A percentile compares a stretch with the other conserved stretches of the same genome.
Evolutionary conservation across 2,888 invertebrate genomes (phyloP).

Genomic region (Mesorhabditis spiculigera): DNA sequence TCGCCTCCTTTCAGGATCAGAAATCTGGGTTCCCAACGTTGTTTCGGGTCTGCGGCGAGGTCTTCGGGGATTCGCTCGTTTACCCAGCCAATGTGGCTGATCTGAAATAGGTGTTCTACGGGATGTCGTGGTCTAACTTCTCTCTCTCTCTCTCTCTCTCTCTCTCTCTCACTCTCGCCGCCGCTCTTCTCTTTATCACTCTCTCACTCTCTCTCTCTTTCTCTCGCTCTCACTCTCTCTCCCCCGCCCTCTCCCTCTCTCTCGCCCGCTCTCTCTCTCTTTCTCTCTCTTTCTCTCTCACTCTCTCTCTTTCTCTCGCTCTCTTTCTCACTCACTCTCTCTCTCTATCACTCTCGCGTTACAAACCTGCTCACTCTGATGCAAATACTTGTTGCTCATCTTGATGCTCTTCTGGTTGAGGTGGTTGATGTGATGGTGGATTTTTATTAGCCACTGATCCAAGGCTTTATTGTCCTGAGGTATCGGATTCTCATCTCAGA

Average conservation of each 20-base stretch:
- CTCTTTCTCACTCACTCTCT: too few relatives aligned
- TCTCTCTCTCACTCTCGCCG: too few relatives aligned
- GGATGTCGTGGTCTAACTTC: background rate
- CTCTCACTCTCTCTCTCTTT: background rate
- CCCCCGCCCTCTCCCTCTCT: too few relatives aligned
- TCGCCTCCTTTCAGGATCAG: slow-evolving; percentile 88
- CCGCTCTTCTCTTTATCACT: too few relatives aligned
- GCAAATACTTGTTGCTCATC: slow-evolving; percentile 84
- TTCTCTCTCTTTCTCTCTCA: too few relatives aligned
- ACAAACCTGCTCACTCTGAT: slow-evolving; percentile 77
- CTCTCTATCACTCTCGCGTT: background rate
- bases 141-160: background rate
- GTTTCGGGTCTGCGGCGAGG: slow-evolving; percentile 75
- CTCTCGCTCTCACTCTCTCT: too few relatives aligned
- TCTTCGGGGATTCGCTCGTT: slow-evolving; percentile 81
- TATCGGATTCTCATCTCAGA: background rate
- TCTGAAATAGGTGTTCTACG: slow-evolving; percentile 24
- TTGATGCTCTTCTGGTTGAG: slow-evolving; percentile 69
- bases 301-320: too few relatives aligned
- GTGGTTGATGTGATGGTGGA: slow-evolving; percentile 78
- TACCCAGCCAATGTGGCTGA: slow-evolving; percentile 87
- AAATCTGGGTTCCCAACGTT: slow-evolving; percentile 79
- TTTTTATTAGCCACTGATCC: slow-evolving; percentile 88
- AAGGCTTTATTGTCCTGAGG: slow-evolving; percentile 76
- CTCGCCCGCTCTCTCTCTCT: too few relatives aligned